These are phyloP conservation scores for Chloroceryle aenea DNA, from an alignment of 2,113 vertebrate genomes.

Conservation along the genomic window DNA sequence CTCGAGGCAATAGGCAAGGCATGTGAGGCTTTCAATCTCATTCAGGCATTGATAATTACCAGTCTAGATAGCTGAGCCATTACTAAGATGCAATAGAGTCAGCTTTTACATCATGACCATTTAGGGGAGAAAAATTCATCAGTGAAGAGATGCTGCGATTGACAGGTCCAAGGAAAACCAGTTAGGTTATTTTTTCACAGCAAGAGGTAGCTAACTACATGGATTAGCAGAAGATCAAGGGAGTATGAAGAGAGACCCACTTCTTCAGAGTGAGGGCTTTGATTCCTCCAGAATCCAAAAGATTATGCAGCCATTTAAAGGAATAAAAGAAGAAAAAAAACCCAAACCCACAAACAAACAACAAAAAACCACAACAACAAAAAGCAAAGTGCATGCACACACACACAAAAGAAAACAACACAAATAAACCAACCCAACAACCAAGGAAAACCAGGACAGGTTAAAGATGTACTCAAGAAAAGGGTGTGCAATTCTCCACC, in stretches of 20 bases:
- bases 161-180: background rate
- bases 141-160: background rate
- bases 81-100: background rate
- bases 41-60: constrained; percentile 26
- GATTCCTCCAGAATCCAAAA: background rate
- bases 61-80: background rate
- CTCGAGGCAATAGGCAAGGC: background rate
- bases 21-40: background rate
- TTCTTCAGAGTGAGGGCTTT: background rate
- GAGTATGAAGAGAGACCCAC: background rate
- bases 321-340: background rate
- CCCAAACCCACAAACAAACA: too few species aligned
- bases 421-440: too few species aligned
- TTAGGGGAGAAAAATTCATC: constrained; percentile 58
- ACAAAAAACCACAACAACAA: too few species aligned
- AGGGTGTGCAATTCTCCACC: too few species aligned
- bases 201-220: background rate
- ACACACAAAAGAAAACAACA: too few species aligned
- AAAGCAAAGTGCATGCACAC: too few species aligned
- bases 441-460: background rate
- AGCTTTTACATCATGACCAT: background rate
- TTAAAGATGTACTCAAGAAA: background rate
- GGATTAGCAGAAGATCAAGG: background rate
- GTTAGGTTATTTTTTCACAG: constrained; percentile 1
- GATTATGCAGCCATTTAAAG: background rate